Evolutionary conservation across 2,113 vertebrate species (phyloP).

Genomic region (Pseudorectes ferrugineus): DNA sequence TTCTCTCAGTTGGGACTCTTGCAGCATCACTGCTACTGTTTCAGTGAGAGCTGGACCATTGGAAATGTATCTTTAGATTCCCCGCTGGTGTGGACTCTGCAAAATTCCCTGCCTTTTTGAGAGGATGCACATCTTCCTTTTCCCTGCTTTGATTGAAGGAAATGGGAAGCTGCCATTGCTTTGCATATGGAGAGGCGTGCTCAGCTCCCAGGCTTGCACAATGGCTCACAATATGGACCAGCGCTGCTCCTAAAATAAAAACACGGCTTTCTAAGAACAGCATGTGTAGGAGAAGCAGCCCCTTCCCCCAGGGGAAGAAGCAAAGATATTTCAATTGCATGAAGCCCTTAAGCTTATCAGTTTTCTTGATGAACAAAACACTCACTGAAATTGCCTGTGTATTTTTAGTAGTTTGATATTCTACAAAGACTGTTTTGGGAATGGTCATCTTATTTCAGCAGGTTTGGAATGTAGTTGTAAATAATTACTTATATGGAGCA

Average conservation of each 20-base stretch:
- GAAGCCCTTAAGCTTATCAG: background rate
- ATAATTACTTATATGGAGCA: background rate
- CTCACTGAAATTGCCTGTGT: background rate
- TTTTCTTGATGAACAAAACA: background rate
- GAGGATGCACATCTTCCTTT: background rate
- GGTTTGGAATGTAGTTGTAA: background rate
- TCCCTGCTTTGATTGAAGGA: background rate
- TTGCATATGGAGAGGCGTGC: background rate
- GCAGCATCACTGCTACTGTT: background rate
- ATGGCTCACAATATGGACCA: background rate
- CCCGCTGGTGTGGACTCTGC: background rate
- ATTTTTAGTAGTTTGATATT: background rate
- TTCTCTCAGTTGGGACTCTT: background rate
- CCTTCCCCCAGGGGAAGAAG: background rate
- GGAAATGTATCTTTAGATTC: background rate
- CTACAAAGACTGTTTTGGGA: background rate
- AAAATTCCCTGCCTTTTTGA: background rate
- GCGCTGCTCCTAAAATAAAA: background rate
- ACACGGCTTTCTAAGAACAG: background rate
- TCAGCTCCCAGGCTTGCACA: background rate
- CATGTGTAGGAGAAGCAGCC: background rate
- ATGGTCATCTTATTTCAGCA: background rate
- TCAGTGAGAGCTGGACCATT: background rate
- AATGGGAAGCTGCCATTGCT: background rate
- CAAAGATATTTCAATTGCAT: background rate